Conservation (phyloP, 2,797 vertebrate genomes). For the Sebastes aleutianus region DNA sequence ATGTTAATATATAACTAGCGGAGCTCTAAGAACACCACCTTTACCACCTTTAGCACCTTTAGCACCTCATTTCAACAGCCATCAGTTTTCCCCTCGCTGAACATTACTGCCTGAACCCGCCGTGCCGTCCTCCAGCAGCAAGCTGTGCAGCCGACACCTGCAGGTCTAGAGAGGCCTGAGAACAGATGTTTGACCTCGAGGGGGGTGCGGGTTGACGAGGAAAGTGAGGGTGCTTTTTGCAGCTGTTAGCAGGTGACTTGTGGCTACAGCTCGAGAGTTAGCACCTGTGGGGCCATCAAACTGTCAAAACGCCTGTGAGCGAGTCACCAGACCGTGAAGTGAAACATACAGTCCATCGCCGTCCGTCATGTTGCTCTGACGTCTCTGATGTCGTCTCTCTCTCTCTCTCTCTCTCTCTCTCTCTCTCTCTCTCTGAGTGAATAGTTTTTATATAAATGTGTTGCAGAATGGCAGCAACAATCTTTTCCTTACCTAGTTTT, state of each 20-base stretch:
- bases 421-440: not conserved
- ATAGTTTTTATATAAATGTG: not conserved
- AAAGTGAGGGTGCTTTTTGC: not conserved
- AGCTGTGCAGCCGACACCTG: not conserved
- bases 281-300: not conserved
- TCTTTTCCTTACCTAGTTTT: not conserved
- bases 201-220: not conserved
- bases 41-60: not conserved
- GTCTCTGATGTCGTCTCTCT: not conserved
- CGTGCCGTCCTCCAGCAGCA: not conserved
- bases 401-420: not conserved
- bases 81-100: not conserved
- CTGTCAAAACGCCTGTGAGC: not conserved
- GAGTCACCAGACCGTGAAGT: not conserved
- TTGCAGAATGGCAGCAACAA: not conserved
- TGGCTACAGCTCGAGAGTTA: not conserved
- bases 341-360: not conserved
- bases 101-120: not conserved
- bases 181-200: not conserved
- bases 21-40: not conserved
- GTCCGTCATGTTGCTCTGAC: not conserved
- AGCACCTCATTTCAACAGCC: not conserved
- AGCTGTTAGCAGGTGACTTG: constrained; percentile 17
- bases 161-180: not conserved
- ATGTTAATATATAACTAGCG: not conserved